phyloP scores from a whole-genome alignment of 2,797 vertebrate species.

The Craterocephalus amniculus region DNA sequence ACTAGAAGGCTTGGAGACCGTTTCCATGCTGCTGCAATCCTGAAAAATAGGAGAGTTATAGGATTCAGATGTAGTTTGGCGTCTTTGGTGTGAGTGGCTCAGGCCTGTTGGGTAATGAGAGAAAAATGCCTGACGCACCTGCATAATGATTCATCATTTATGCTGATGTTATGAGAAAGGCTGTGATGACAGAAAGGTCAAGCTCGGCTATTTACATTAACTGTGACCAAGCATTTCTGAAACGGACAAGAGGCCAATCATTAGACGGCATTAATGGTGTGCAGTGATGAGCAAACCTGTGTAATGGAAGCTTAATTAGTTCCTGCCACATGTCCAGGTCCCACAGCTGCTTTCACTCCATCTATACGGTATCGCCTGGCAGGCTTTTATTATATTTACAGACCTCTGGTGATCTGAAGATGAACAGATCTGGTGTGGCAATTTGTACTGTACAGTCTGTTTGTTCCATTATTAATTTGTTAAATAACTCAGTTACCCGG shows the following conservation, averaged over 20 bases:
- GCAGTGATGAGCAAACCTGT: slow-evolving; percentile 40
- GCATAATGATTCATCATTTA: slow-evolving; percentile 75
- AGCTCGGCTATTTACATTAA: slow-evolving; percentile 58
- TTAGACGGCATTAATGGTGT: slow-evolving; percentile 50
- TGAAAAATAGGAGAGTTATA: slow-evolving; percentile 39
- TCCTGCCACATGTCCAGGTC: slow-evolving; percentile 56
- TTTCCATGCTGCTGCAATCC: slow-evolving; percentile 26
- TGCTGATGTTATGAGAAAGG: slow-evolving; percentile 49
- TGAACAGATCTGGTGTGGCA: slow-evolving; percentile 19
- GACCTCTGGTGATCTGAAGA: slow-evolving; percentile 33
- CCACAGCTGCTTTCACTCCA: slow-evolving; percentile 44
- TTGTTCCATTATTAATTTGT: no score
- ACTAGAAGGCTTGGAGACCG: slow-evolving; percentile 24
- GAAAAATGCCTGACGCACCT: slow-evolving; percentile 61
- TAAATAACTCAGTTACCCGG: background rate
- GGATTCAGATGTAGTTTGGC: slow-evolving; percentile 50
- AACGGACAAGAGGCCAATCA: slow-evolving; percentile 40
- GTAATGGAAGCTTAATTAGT: slow-evolving; percentile 72
- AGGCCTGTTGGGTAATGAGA: slow-evolving; percentile 70
- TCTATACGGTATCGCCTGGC: slow-evolving; percentile 31
- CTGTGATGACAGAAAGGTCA: slow-evolving; percentile 42
- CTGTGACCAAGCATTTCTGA: slow-evolving; percentile 34
- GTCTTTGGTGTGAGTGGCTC: slow-evolving; percentile 54
- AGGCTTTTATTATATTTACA: slow-evolving; percentile 39
- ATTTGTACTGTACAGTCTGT: background rate